A percentile compares a stretch with the other conserved stretches of the same genome.
Evolutionary conservation across 2,113 vertebrate species (phyloP).

Genomic region (Dasyornis broadbenti): DNA sequence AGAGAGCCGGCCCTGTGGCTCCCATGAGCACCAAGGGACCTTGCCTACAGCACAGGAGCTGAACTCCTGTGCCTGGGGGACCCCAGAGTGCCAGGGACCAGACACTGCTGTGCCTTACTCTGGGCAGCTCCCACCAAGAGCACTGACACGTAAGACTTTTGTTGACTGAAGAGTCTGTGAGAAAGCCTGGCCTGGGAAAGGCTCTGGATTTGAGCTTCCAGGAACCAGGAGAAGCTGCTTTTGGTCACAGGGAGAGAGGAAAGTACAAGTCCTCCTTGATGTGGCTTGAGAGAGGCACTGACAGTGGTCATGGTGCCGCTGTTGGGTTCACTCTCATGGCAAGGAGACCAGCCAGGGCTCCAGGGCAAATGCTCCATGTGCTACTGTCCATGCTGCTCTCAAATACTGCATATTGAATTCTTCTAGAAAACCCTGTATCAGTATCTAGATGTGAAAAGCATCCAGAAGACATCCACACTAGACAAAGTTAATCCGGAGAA

Average conservation of each 20-base stretch:
- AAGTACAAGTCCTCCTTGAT: not conserved
- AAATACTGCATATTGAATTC: not conserved
- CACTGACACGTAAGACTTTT: not conserved
- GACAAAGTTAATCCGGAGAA: not conserved
- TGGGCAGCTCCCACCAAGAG: not conserved
- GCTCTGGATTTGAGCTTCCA: not conserved
- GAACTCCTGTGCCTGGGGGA: not conserved
- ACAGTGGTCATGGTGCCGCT: not conserved
- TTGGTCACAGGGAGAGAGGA: not conserved
- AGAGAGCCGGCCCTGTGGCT: not conserved
- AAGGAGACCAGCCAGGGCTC: not conserved
- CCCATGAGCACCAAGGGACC: rapidly evolving
- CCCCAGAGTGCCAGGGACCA: not conserved
- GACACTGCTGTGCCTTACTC: not conserved
- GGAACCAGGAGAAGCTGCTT: not conserved
- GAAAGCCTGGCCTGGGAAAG: not conserved
- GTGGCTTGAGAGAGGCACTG: not conserved
- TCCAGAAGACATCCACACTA: not conserved
- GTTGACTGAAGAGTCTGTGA: not conserved
- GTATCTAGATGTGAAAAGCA: not conserved
- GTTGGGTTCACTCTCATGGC: not conserved
- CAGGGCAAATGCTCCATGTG: not conserved
- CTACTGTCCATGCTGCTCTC: not conserved
- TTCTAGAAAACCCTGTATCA: not conserved
- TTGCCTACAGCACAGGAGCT: not conserved